Conservation (phyloP, 2,113 vertebrate species). For the Crypturellus undulatus region DNA sequence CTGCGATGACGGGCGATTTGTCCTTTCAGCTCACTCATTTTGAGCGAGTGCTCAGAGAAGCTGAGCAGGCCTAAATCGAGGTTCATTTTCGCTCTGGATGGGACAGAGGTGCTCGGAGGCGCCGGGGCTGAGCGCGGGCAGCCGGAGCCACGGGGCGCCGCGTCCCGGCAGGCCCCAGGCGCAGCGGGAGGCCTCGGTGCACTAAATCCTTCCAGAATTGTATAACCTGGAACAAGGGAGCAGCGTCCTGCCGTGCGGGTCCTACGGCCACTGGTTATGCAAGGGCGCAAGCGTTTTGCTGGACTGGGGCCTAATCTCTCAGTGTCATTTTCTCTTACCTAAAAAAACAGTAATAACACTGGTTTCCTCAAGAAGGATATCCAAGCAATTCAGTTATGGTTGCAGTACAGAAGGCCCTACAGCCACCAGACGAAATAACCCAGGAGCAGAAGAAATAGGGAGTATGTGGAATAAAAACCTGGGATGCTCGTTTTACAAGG, state of each 20-base stretch:
- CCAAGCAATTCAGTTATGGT: neutral
- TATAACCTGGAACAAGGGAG: neutral
- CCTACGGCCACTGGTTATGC: neutral
- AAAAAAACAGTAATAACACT: neutral
- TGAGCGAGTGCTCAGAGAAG: neutral
- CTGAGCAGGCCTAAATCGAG: neutral
- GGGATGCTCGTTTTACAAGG: neutral
- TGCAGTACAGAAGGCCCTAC: neutral
- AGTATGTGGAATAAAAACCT: neutral
- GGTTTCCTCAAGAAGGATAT: neutral
- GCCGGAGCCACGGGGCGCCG: too few relatives aligned
- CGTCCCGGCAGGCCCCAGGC: neutral
- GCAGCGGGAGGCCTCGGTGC: neutral
- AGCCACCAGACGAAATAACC: neutral
- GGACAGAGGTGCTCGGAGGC: neutral
- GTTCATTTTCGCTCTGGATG: neutral
- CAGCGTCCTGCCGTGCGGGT: neutral
- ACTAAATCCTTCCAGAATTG: neutral
- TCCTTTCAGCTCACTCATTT: neutral
- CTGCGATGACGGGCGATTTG: neutral
- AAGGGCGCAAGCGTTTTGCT: conserved; percentile 12
- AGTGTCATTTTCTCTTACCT: neutral
- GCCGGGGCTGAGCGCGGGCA: too few relatives aligned
- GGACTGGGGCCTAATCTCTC: neutral
- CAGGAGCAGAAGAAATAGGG: neutral